phyloP scores from a whole-genome alignment of 2,797 vertebrate genomes.

The Enteromius treurensis region DNA sequence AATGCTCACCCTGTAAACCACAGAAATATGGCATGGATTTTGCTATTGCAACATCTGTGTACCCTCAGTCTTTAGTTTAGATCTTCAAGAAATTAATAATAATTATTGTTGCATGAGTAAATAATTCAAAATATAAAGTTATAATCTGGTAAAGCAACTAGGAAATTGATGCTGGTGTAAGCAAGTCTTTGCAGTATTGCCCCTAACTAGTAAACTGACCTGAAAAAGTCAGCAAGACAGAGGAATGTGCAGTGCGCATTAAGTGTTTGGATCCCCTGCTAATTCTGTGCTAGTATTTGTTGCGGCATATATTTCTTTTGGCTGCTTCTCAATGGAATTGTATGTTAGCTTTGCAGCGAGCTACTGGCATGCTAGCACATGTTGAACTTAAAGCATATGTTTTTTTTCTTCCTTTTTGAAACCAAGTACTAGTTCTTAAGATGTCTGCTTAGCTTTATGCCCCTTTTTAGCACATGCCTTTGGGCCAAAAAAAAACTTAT shows the following conservation, averaged over 20 bases:
- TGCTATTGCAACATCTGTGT: background rate
- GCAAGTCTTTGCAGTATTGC: background rate
- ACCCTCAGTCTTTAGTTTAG: background rate
- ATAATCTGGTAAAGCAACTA: background rate
- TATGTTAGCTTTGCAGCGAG: slow-evolving; percentile 13
- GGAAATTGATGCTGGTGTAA: background rate
- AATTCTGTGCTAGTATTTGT: slow-evolving; percentile 1
- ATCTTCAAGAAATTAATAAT: background rate
- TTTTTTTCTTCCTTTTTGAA: slow-evolving; percentile 3
- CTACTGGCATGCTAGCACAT: slow-evolving; percentile 23
- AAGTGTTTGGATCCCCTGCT: background rate
- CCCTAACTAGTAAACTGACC: slow-evolving; percentile 25
- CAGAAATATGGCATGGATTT: slow-evolving; percentile 7
- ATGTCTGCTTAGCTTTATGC: slow-evolving; percentile 16
- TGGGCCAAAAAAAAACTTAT: slow-evolving; percentile 1
- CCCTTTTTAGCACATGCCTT: slow-evolving; percentile 21
- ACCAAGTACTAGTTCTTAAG: background rate
- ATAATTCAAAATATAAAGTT: too few relatives aligned
- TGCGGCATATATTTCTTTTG: background rate
- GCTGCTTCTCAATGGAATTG: slow-evolving; percentile 8
- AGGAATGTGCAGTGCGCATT: background rate
- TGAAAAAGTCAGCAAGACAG: slow-evolving; percentile 26
- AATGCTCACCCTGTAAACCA: slow-evolving; percentile 8
- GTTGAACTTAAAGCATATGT: slow-evolving; percentile 1
- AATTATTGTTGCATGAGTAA: background rate